Evolutionary conservation across 2,113 vertebrate genomes (phyloP).

Genomic region (Thunnus thynnus): DNA sequence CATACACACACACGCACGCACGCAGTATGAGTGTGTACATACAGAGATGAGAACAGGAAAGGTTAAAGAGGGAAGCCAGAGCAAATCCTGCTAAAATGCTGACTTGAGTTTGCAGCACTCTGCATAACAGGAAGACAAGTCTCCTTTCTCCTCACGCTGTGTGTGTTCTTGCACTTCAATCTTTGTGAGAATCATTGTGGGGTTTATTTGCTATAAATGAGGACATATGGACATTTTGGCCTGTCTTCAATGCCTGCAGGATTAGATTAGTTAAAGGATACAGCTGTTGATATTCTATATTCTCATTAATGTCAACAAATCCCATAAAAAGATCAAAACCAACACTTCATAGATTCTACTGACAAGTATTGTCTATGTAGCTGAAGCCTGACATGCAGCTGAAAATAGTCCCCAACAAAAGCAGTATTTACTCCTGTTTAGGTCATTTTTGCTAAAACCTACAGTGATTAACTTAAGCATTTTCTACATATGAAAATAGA

Average conservation of each 20-base stretch:
- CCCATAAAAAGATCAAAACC: too few relatives aligned
- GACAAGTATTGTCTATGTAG: too few relatives aligned
- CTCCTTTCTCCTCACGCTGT: constrained; percentile 67
- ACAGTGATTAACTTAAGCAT: too few relatives aligned
- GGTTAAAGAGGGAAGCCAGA: constrained; percentile 76
- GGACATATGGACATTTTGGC: constrained; percentile 8
- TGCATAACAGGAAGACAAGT: constrained; percentile 86
- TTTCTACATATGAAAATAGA: too few relatives aligned
- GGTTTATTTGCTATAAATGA: background rate
- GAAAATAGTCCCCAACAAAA: too few relatives aligned
- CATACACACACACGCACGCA: background rate
- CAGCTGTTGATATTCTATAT: too few relatives aligned
- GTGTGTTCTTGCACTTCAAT: constrained; percentile 31
- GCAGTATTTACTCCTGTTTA: too few relatives aligned
- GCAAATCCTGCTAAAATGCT: constrained; percentile 82
- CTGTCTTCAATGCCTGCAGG: constrained; percentile 22
- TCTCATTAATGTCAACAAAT: too few relatives aligned
- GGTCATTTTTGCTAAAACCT: too few relatives aligned
- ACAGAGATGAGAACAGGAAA: constrained; percentile 53
- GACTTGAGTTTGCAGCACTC: constrained; percentile 80
- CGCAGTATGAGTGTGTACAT: constrained; percentile 20
- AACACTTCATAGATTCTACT: too few relatives aligned
- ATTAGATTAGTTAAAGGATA: background rate
- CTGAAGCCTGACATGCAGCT: too few relatives aligned
- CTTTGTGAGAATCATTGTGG: constrained; percentile 18